Percentiles rank a stretch among this genome's conserved stretches.
phyloP scores from a whole-genome alignment of 1,140 invertebrate genomes.

The Orius insidiosus region DNA sequence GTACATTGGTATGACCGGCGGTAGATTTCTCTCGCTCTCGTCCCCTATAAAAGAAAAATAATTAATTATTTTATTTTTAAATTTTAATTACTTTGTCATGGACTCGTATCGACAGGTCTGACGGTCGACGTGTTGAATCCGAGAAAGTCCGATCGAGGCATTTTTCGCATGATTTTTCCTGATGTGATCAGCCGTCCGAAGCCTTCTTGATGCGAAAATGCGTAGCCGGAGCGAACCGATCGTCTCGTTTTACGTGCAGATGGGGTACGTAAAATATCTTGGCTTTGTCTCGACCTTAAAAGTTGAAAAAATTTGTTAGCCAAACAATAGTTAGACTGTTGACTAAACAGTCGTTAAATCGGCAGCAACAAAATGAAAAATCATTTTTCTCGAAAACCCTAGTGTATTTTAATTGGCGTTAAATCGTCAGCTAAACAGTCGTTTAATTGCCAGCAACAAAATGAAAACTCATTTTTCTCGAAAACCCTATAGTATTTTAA shows the following conservation, averaged over 20 bases:
- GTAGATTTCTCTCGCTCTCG: conserved; percentile 13
- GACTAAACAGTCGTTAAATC: too few species aligned
- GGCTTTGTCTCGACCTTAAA: conserved; percentile 44
- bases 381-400: too few species aligned
- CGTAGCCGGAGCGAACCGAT: conserved; percentile 90
- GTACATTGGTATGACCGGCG: conserved; percentile 17
- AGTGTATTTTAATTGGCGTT: too few species aligned
- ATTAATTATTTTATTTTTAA: too few species aligned
- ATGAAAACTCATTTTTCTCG: too few species aligned
- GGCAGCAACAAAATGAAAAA: not conserved
- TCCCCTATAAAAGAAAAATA: conserved; percentile 13
- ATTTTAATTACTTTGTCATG: conserved; percentile 2
- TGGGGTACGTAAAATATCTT: conserved; percentile 63
- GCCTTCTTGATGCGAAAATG: conserved; percentile 80
- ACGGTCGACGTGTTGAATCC: conserved; percentile 10
- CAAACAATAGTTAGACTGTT: too few species aligned
- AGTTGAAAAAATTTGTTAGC: conserved; percentile 15
- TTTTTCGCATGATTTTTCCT: conserved; percentile 87
- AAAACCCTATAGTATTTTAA: too few species aligned
- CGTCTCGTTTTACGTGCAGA: conserved; percentile 69
- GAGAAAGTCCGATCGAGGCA: conserved; percentile 38
- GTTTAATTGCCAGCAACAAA: too few species aligned
- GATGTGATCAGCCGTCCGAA: conserved; percentile 96
- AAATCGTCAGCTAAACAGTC: too few species aligned
- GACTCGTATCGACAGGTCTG: not conserved